phyloP scores from a whole-genome alignment of 2,797 vertebrate genomes.

The Ptychobarbus kaznakovi region DNA sequence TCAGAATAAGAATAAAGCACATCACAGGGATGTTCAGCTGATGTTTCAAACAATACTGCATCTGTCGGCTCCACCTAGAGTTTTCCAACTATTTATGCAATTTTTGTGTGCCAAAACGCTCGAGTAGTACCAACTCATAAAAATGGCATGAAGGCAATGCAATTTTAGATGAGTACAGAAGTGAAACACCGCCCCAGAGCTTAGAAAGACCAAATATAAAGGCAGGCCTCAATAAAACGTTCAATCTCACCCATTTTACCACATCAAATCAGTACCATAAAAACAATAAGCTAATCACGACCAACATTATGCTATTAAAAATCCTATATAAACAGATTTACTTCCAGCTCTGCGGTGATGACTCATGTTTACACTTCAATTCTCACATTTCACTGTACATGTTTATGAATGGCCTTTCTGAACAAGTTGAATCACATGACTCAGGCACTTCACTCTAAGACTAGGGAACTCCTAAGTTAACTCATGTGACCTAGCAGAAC shows the following conservation, averaged over 20 bases:
- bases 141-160: constrained; percentile 4
- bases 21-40: background rate
- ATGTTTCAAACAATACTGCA: background rate
- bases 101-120: background rate
- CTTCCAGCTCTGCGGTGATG: background rate
- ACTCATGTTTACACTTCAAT: constrained; percentile 3
- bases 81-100: background rate
- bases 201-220: background rate
- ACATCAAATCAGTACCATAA: background rate
- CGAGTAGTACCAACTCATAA: background rate
- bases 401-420: constrained; percentile 16
- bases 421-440: constrained; percentile 7
- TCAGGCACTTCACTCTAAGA: background rate
- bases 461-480: constrained; percentile 13
- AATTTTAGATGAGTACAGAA: background rate
- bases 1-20: background rate
- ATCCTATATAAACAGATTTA: background rate
- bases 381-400: constrained; percentile 19
- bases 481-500: constrained; percentile 23
- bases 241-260: background rate
- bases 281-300: background rate
- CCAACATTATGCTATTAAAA: background rate
- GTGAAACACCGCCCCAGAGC: background rate
- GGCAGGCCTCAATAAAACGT: background rate
- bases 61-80: background rate